Evolutionary conservation across 2,888 invertebrate species (phyloP).

Genomic region (Mythimna vitellina): DNA sequence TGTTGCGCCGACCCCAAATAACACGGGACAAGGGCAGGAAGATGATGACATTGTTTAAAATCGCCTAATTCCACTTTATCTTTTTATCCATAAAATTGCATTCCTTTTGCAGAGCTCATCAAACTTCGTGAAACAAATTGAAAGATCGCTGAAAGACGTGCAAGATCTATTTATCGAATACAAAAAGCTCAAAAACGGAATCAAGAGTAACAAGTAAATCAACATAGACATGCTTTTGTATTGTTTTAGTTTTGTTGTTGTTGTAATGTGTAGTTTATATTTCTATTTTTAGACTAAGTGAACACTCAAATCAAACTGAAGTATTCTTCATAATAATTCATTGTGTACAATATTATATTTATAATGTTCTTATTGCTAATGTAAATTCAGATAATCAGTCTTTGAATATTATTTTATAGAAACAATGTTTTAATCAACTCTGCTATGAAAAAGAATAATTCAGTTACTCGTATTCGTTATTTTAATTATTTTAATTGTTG

Average conservation of each 20-base stretch:
- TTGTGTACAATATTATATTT: slow-evolving; percentile 57
- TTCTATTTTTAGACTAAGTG: slow-evolving; percentile 61
- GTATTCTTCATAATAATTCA: slow-evolving; percentile 66
- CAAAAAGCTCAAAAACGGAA: slow-evolving; percentile 83
- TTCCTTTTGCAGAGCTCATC: slow-evolving; percentile 92
- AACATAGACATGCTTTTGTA: slow-evolving; percentile 43
- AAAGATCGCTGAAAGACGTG: slow-evolving; percentile 93
- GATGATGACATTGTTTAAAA: neutral
- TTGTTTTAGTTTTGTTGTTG: slow-evolving; percentile 71
- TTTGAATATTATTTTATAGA: slow-evolving; percentile 15
- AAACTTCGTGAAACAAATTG: slow-evolving; percentile 94
- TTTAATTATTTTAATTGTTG: slow-evolving; percentile 30
- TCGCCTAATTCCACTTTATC: neutral
- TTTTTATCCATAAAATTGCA: neutral
- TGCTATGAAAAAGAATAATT: neutral
- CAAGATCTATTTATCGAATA: slow-evolving; percentile 92
- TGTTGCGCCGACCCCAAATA: too few species aligned
- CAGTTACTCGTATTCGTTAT: slow-evolving; percentile 12
- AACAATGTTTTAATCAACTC: neutral
- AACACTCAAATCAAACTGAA: slow-evolving; percentile 69
- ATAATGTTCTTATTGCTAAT: slow-evolving; percentile 35
- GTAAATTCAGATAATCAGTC: slow-evolving; percentile 11
- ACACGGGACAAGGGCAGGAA: too few species aligned
- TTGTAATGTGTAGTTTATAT: slow-evolving; percentile 69
- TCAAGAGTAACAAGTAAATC: slow-evolving; percentile 72